A percentile compares a stretch with the other conserved stretches of the same genome.
Conservation (phyloP, 2,888 invertebrate species). For the Conistra vaccinii region DNA sequence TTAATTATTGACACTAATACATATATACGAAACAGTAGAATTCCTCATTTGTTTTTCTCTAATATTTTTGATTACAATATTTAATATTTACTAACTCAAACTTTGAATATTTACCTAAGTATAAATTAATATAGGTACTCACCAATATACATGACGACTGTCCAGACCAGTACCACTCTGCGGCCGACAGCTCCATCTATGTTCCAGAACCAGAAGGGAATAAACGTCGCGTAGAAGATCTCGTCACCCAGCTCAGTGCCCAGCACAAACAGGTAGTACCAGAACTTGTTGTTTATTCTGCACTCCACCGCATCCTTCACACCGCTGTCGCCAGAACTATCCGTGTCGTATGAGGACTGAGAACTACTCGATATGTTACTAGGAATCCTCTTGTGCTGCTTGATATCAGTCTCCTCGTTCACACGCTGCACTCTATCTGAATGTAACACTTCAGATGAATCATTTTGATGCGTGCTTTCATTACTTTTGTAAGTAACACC, state of each 20-base stretch:
- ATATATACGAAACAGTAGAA: background rate
- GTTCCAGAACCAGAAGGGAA: constrained; percentile 98
- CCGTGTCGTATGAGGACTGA: constrained; percentile 84
- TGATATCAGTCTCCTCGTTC: constrained; percentile 76
- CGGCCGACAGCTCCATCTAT: constrained; percentile 96
- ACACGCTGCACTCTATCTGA: constrained; percentile 76
- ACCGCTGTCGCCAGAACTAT: constrained; percentile 80
- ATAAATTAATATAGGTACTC: constrained; percentile 63
- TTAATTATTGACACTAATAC: background rate
- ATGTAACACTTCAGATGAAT: constrained; percentile 77
- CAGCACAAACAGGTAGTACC: constrained; percentile 96
- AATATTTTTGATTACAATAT: background rate
- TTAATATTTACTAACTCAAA: background rate
- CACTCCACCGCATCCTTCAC: constrained; percentile 84
- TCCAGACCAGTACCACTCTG: constrained; percentile 95
- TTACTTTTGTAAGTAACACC: constrained; percentile 91
- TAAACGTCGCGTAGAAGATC: constrained; percentile 97
- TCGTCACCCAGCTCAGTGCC: constrained; percentile 97
- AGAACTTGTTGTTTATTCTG: constrained; percentile 93
- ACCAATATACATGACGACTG: constrained; percentile 96
- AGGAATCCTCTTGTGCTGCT: constrained; percentile 82
- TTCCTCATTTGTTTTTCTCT: background rate
- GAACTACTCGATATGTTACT: constrained; percentile 85
- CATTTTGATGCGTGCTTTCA: constrained; percentile 71
- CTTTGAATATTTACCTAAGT: background rate